Conservation (phyloP, 2,888 invertebrate genomes). For the Drosophila fulvimacula region DNA sequence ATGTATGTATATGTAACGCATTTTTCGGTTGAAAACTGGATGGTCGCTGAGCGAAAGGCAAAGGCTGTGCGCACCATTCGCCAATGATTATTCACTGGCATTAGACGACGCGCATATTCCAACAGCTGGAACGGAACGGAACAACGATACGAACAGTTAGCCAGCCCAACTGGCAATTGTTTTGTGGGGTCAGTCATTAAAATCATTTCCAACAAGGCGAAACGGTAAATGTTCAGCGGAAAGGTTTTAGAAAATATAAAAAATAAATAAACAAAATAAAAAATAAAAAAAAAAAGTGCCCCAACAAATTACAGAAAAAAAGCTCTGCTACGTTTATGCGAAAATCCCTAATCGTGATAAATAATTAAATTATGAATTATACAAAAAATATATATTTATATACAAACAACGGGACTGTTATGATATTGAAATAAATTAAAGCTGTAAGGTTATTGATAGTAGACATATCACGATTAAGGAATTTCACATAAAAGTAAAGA, state of each 20-base stretch:
- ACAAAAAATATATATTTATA: not conserved
- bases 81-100: slow-evolving; percentile 76
- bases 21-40: slow-evolving; percentile 59
- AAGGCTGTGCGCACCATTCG: slow-evolving; percentile 68
- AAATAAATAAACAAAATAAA: not conserved
- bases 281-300: not conserved
- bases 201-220: slow-evolving; percentile 25
- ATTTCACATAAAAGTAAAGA: slow-evolving; percentile 25
- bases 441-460: not conserved
- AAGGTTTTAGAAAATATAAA: not conserved
- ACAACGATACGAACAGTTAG: slow-evolving; percentile 2
- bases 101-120: slow-evolving; percentile 67
- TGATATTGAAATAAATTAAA: not conserved
- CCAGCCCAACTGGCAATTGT: slow-evolving; percentile 26
- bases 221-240: slow-evolving; percentile 25
- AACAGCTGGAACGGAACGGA: slow-evolving; percentile 26
- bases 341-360: slow-evolving; percentile 44
- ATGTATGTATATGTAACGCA: slow-evolving; percentile 52
- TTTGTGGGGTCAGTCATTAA: slow-evolving; percentile 28
- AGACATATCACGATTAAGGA: slow-evolving; percentile 32
- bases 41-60: slow-evolving; percentile 48
- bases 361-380: slow-evolving; percentile 2
- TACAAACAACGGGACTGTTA: slow-evolving; percentile 17
- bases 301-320: not conserved
- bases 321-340: slow-evolving; percentile 26